A percentile compares a stretch with the other conserved stretches of the same genome.
Evolutionary conservation across 2,888 invertebrate genomes (phyloP).

Genomic region (Lumbricus terrestris): DNA sequence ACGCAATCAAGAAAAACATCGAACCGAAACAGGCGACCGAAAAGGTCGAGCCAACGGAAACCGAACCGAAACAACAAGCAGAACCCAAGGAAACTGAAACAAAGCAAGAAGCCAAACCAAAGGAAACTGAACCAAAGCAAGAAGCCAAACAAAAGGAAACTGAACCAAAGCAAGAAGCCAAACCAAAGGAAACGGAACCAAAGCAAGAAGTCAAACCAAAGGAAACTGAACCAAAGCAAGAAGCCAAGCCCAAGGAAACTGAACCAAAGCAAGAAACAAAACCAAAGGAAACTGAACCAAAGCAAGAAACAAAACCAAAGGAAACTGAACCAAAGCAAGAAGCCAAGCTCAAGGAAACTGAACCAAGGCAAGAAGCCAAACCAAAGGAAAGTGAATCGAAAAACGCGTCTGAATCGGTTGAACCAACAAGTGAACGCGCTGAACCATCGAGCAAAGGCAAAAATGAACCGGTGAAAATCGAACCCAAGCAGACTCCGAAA

Average conservation of each 20-base stretch:
- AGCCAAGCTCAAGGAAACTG: neutral
- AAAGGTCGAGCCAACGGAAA: neutral
- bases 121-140: neutral
- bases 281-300: neutral
- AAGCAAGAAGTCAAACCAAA: neutral
- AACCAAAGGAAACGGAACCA: neutral
- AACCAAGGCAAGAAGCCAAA: neutral
- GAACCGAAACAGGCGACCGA: neutral
- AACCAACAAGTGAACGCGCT: too few species aligned
- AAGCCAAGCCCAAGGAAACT: neutral
- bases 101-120: neutral
- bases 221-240: neutral
- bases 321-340: neutral
- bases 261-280: neutral
- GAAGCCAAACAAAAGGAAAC: neutral
- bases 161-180: neutral
- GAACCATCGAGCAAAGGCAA: too few species aligned
- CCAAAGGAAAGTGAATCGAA: too few species aligned
- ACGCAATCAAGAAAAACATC: slow-evolving; percentile 27
- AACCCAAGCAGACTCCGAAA: neutral
- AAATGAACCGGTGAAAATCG: neutral
- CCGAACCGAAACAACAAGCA: neutral
- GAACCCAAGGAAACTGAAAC: neutral
- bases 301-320: neutral
- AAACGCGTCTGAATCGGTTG: too few species aligned